Conservation (phyloP, 2,797 vertebrate species). For the Bradypodion ventrale region DNA sequence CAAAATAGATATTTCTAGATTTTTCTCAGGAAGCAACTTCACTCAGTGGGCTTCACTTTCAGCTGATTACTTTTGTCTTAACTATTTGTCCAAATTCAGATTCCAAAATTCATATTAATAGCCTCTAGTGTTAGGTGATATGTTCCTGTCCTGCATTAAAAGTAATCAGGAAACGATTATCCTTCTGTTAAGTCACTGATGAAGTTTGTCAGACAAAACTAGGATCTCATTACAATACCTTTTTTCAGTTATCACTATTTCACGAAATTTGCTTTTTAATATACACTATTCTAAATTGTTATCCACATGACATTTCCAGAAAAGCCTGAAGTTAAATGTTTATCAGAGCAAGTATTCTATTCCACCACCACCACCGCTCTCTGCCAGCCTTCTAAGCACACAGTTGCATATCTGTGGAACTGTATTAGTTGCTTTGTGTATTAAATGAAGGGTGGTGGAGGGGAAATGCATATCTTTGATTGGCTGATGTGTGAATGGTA, state of each 20-base stretch:
- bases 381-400: background rate
- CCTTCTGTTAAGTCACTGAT: background rate
- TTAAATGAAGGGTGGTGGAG: too few species aligned
- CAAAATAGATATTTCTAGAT: background rate
- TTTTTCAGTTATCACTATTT: background rate
- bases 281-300: background rate
- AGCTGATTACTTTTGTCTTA: background rate
- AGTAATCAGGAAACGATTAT: background rate
- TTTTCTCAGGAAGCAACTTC: too few species aligned
- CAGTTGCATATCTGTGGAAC: too few species aligned
- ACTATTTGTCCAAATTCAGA: background rate
- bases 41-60: background rate
- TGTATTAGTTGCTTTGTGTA: too few species aligned
- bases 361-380: background rate
- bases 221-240: background rate
- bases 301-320: background rate
- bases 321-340: background rate
- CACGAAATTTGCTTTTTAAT: background rate
- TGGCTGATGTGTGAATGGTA: constrained; percentile 38
- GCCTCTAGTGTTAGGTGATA: background rate
- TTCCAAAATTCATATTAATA: background rate
- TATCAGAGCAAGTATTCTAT: background rate
- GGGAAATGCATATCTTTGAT: background rate
- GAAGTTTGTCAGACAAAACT: background rate
- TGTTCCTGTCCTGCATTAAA: background rate